phyloP scores from a whole-genome alignment of 2,113 vertebrate genomes.

The Haliaeetus leucogaster region DNA sequence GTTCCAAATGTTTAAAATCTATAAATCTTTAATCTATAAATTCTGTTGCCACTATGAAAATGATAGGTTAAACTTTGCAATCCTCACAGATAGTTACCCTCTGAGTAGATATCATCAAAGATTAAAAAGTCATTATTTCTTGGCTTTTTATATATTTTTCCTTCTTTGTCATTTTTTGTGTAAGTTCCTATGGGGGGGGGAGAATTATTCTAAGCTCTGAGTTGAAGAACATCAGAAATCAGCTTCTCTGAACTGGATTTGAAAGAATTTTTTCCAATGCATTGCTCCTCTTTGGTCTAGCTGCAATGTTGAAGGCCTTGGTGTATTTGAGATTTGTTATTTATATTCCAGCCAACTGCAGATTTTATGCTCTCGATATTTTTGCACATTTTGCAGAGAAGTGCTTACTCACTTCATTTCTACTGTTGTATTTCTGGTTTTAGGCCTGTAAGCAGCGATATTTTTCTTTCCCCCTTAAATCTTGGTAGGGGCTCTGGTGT shows the following conservation, averaged over 20 bases:
- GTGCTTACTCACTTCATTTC: not conserved
- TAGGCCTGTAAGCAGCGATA: not conserved
- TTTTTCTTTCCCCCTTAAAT: not conserved
- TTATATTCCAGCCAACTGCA: not conserved
- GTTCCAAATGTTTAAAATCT: slow-evolving; percentile 60
- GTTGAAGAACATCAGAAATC: slow-evolving; percentile 28
- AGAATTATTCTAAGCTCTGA: not conserved
- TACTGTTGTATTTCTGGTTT: not conserved
- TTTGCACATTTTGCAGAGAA: not conserved
- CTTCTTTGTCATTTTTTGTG: slow-evolving; percentile 43
- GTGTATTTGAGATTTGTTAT: not conserved
- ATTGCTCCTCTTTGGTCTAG: not conserved
- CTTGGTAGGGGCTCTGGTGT: not conserved
- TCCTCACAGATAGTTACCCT: slow-evolving; percentile 59
- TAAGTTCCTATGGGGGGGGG: not conserved
- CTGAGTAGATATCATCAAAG: slow-evolving; percentile 63
- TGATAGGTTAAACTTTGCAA: slow-evolving; percentile 61
- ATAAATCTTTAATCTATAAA: slow-evolving; percentile 67
- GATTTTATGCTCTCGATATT: not conserved
- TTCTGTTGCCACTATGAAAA: slow-evolving; percentile 63
- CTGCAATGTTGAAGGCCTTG: not conserved
- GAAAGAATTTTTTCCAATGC: not conserved
- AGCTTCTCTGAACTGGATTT: slow-evolving; percentile 17
- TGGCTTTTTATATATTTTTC: slow-evolving; percentile 60
- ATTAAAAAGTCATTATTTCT: slow-evolving; percentile 64